These are phyloP conservation scores for Anarhynchus alexandrinus DNA, from an alignment of 2,113 vertebrate species.

Conservation along the genomic window DNA sequence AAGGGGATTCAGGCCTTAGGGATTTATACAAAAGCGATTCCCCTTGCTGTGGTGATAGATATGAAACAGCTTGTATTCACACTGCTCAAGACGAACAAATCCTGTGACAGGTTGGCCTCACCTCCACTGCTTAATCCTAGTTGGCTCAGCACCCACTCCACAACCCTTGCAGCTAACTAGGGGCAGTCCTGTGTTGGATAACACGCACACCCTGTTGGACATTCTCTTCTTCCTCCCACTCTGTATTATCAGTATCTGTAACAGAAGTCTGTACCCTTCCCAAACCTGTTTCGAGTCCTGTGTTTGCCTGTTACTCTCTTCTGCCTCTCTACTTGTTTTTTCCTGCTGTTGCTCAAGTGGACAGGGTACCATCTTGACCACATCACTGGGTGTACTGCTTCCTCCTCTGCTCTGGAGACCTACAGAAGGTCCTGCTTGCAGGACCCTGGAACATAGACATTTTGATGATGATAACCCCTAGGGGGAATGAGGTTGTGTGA, in stretches of 20 bases:
- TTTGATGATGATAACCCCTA: not conserved
- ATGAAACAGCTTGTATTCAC: not conserved
- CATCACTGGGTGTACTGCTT: not conserved
- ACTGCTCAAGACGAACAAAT: not conserved
- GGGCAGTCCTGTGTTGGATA: not conserved
- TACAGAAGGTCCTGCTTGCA: not conserved
- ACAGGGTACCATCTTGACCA: not conserved
- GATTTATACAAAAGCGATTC: not conserved
- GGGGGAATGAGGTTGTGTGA: not conserved
- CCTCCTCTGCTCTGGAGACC: not conserved
- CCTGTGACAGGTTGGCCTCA: not conserved
- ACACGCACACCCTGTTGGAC: fast-evolving
- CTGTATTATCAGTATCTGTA: fast-evolving
- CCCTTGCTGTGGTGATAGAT: not conserved
- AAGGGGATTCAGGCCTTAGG: not conserved
- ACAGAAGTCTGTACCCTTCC: not conserved
- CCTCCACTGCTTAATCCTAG: not conserved
- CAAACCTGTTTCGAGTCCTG: not conserved
- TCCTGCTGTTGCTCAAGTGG: not conserved
- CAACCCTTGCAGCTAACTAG: not conserved
- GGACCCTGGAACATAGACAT: not conserved
- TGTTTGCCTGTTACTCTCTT: not conserved
- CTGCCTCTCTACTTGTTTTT: not conserved
- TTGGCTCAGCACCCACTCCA: not conserved
- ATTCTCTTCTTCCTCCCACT: not conserved